Conservation (phyloP, 2,113 vertebrate genomes). For the Catharus bicknelli region DNA sequence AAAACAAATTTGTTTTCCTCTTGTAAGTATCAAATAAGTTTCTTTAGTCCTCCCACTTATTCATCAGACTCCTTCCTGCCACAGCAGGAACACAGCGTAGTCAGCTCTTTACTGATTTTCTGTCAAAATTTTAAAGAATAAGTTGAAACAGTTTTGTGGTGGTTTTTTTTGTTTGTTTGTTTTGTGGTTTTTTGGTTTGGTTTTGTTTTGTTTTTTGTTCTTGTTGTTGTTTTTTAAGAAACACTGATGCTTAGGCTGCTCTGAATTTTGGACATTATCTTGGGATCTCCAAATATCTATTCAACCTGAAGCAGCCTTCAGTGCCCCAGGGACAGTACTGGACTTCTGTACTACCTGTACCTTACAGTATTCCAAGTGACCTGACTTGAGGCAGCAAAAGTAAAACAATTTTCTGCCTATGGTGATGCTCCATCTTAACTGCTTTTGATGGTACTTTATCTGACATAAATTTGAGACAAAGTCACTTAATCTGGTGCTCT, state of each 20-base stretch:
- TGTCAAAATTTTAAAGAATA: not conserved
- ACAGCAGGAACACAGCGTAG: not conserved
- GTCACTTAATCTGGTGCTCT: not conserved
- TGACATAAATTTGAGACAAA: not conserved
- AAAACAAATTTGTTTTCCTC: not conserved
- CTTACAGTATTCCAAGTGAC: not conserved
- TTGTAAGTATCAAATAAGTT: not conserved
- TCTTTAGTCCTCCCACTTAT: not conserved
- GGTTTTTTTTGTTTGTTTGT: no score
- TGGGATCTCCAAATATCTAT: not conserved
- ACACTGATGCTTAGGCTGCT: not conserved
- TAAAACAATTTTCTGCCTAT: not conserved
- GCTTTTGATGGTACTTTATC: not conserved
- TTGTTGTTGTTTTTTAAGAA: not conserved
- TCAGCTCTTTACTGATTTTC: not conserved
- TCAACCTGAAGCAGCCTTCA: not conserved
- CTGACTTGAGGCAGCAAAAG: not conserved
- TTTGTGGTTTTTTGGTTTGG: no score
- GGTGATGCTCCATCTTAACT: not conserved
- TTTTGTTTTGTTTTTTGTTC: no score
- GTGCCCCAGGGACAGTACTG: not conserved
- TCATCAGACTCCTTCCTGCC: not conserved
- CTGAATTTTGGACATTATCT: not conserved
- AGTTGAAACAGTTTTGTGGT: not conserved
- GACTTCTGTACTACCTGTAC: not conserved